Conservation (phyloP, 1,140 invertebrate genomes). For the Apis cerana region DNA sequence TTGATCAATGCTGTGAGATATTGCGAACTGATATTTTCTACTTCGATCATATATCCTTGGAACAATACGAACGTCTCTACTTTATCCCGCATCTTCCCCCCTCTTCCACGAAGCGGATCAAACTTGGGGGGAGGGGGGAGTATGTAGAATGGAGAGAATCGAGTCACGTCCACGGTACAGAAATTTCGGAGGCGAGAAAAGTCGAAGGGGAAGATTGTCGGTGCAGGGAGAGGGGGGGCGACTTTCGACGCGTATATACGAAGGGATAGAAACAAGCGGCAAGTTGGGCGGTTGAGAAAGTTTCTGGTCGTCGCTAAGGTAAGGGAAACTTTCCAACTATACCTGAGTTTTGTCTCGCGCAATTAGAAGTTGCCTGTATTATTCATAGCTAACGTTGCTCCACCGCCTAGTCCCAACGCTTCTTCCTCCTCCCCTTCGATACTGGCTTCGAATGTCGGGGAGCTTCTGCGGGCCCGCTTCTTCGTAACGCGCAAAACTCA, state of each 20-base stretch:
- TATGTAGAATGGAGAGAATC: not conserved
- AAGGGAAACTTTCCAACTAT: conserved; percentile 71
- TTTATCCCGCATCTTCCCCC: too few relatives aligned
- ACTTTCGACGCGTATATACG: conserved; percentile 54
- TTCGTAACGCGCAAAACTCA: conserved; percentile 71
- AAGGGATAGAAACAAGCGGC: conserved; percentile 62
- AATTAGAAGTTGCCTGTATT: conserved; percentile 80
- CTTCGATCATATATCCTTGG: too few relatives aligned
- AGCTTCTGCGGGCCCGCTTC: not conserved
- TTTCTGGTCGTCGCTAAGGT: conserved; percentile 56
- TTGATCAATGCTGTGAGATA: too few relatives aligned
- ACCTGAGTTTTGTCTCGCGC: conserved; percentile 75
- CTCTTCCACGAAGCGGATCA: not conserved
- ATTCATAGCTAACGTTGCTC: conserved; percentile 76
- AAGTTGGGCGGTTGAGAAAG: conserved; percentile 70
- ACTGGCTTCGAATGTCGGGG: too few relatives aligned
- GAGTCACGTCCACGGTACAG: not conserved
- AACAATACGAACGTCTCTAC: not conserved
- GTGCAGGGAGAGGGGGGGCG: conserved; percentile 2
- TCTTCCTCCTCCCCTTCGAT: conserved; percentile 19
- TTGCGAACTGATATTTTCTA: too few relatives aligned
- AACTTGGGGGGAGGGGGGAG: not conserved
- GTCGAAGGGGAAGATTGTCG: conserved; percentile 39
- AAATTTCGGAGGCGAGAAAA: conserved; percentile 29
- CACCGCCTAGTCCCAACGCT: conserved; percentile 28